Evolutionary conservation across 2,888 invertebrate genomes (phyloP).

Genomic region (Caenorhabditis macrosperma): DNA sequence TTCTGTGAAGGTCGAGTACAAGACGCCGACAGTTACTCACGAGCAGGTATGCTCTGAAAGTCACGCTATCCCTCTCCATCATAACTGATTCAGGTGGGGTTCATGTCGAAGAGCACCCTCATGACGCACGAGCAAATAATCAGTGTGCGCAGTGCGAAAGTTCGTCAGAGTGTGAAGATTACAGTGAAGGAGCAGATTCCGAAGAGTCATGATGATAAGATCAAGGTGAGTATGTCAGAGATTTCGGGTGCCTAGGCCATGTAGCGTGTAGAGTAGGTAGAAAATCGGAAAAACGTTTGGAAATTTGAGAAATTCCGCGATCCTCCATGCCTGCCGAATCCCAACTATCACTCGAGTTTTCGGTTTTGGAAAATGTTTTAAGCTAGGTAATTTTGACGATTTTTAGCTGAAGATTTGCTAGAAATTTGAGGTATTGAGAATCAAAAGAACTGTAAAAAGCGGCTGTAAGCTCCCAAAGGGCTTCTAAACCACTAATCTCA

Average conservation of each 20-base stretch:
- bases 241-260: neutral
- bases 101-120: conserved; percentile 79
- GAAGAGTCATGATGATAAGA: conserved; percentile 81
- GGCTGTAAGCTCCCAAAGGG: no score
- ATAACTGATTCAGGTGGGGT: conserved; percentile 75
- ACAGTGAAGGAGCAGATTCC: conserved; percentile 81
- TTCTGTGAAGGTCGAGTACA: conserved; percentile 81
- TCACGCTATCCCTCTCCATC: neutral
- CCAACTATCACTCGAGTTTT: conserved; percentile 36
- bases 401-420: no score
- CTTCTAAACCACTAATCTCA: no score
- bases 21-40: conserved; percentile 79
- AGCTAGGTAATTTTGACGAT: neutral
- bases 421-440: no score
- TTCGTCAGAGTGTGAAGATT: conserved; percentile 75
- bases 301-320: neutral
- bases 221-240: conserved; percentile 79
- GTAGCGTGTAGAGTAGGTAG: neutral
- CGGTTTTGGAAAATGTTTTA: conserved; percentile 38
- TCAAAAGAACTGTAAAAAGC: no score
- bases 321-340: conserved; percentile 9
- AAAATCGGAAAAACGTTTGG: neutral
- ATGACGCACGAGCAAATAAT: conserved; percentile 79
- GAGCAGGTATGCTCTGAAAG: conserved; percentile 70
- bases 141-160: conserved; percentile 81